Evolutionary conservation across 92 coral and sea anemone species (phyloP), one percentile per base, ranked within the genome.

Genomic region (Heteractis magnifica): DNA sequence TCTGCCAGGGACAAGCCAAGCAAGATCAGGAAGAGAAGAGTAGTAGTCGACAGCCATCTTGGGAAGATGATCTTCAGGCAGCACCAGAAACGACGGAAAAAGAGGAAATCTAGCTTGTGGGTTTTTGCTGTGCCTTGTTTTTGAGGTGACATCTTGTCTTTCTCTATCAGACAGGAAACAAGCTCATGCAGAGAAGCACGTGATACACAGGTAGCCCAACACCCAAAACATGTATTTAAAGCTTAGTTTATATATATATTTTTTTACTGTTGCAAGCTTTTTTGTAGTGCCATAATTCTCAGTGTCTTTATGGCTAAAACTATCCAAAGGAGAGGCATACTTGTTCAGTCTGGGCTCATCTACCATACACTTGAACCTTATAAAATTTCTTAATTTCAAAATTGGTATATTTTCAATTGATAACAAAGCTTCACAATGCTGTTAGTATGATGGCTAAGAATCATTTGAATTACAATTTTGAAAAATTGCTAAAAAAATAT

Each of bases 21-120:
- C 10, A 96, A 76, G 60, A 92, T 65, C 21, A 90, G 87, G 59
- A 96, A 92, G 58, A 96, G 86, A 19, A 96, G 89, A 64, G 87
- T 72, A 1, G 94, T 92, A 3, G 98, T 89, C 20, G 98, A 90
- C 9, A 89, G 81, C 82, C 88, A 92, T 71, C 82, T 59, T 48
- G 99, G 99, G 78, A 92, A 92, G 81, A 96, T 91, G 52, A 96
- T 88, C 65, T 81, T 90, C 82, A 90, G 75, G 71, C 98, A 94
- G 75, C 91, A 81, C 87, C 88, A 89, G 80, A 90, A 94, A 12
- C 99, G 87, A 41, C 94, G 88, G 60, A 96, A 75, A 81, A 96
- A 96, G 16, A 90, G 48, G 49, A 94, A 86, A 77, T 96, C 99
- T 80, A 96, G 77, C 86, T 94, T 90, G 86, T 81, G 83, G 53